Evolutionary conservation across 2,888 invertebrate species (phyloP).

Genomic region (Pyrochroa serraticornis): DNA sequence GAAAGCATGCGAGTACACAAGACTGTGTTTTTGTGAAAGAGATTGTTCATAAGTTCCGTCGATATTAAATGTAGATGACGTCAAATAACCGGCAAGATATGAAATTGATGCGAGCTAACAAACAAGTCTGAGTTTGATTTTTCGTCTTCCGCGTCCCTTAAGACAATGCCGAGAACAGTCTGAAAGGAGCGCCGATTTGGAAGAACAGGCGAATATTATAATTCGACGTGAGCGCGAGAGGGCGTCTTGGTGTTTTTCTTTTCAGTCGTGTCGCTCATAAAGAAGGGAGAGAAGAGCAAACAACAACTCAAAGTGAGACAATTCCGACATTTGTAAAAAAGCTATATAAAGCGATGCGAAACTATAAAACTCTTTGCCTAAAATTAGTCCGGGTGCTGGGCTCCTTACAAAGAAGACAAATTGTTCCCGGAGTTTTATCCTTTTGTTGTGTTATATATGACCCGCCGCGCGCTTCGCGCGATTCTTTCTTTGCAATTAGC

Average conservation of each 20-base stretch:
- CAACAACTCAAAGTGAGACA: constrained; percentile 48
- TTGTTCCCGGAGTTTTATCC: constrained; percentile 47
- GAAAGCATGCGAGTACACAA: too few relatives aligned
- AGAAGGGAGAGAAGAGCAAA: constrained; percentile 41
- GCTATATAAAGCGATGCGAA: constrained; percentile 52
- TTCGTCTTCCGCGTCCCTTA: constrained; percentile 24
- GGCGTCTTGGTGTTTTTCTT: constrained; percentile 38
- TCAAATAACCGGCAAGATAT: too few relatives aligned
- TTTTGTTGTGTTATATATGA: constrained; percentile 49
- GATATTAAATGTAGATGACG: too few relatives aligned
- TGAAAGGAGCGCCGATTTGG: constrained; percentile 33
- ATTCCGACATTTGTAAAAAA: constrained; percentile 53
- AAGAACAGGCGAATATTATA: constrained; percentile 35
- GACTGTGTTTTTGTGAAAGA: too few relatives aligned
- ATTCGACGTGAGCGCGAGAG: constrained; percentile 33
- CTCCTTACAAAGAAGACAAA: constrained; percentile 44
- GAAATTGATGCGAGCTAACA: too few relatives aligned
- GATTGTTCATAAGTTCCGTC: too few relatives aligned
- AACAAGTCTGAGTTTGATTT: constrained; percentile 10
- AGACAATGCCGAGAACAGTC: constrained; percentile 32
- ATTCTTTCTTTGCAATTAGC: constrained; percentile 50
- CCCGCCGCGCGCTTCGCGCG: constrained; percentile 27
- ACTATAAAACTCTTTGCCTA: constrained; percentile 55
- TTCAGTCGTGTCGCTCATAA: constrained; percentile 26
- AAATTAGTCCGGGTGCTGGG: constrained; percentile 51